Evolutionary conservation across 2,797 vertebrate species (phyloP).

Genomic region (Pseudotriccus pelzelni): DNA sequence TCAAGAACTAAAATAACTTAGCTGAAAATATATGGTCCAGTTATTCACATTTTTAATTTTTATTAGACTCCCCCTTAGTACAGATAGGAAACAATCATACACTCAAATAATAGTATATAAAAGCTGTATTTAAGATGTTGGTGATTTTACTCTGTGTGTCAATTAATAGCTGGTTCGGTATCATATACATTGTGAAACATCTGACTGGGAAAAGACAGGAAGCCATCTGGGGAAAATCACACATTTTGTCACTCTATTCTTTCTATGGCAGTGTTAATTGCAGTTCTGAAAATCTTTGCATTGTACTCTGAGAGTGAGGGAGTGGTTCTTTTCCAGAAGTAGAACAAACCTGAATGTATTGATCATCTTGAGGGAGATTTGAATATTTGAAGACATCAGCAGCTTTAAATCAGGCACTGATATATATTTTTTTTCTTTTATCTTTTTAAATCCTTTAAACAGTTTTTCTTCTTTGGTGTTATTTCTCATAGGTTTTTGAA

Average conservation of each 20-base stretch:
- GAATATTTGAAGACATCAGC: neutral
- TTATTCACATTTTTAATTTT: neutral
- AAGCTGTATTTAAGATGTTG: neutral
- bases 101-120: neutral
- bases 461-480: neutral
- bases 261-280: neutral
- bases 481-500: slow-evolving; percentile 72
- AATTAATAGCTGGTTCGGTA: neutral
- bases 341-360: neutral
- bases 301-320: neutral
- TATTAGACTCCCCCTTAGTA: neutral
- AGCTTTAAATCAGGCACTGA: neutral
- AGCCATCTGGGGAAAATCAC: neutral
- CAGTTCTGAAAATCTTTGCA: neutral
- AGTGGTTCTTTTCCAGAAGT: neutral
- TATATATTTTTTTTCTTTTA: neutral
- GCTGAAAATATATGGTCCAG: neutral
- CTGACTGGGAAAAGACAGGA: neutral
- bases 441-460: neutral
- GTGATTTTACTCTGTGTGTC: neutral
- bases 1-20: neutral
- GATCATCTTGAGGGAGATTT: neutral
- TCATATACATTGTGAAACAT: neutral
- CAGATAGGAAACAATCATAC: neutral
- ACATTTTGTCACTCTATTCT: neutral